phyloP scores from a whole-genome alignment of 1,140 invertebrate genomes.

The Nilaparvata lugens region DNA sequence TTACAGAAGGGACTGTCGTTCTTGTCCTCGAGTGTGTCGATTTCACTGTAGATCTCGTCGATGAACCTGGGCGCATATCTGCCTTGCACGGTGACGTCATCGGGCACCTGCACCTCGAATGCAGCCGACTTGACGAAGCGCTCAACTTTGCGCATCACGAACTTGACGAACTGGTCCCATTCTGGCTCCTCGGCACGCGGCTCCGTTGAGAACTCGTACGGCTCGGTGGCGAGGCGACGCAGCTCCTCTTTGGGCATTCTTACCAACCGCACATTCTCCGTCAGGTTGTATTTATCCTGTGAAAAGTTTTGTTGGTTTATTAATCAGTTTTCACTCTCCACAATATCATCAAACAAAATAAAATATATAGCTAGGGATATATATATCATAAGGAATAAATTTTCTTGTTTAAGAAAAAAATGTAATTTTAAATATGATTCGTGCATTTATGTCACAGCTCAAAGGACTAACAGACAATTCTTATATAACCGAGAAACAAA shows the following conservation, averaged over 20 bases:
- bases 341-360: no score
- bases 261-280: slow-evolving; percentile 56
- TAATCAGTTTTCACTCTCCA: no score
- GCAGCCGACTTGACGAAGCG: slow-evolving; percentile 66
- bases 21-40: slow-evolving; percentile 69
- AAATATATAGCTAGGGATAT: no score
- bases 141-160: slow-evolving; percentile 53
- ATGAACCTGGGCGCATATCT: slow-evolving; percentile 66
- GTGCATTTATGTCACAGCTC: no score
- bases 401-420: no score
- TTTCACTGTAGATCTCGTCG: slow-evolving; percentile 70
- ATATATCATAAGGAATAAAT: no score
- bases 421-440: no score
- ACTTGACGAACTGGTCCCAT: slow-evolving; percentile 69
- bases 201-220: slow-evolving; percentile 55
- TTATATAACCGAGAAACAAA: no score
- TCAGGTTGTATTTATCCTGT: slow-evolving; percentile 45
- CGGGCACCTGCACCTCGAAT: slow-evolving; percentile 57
- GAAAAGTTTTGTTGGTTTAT: no score
- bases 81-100: slow-evolving; percentile 52
- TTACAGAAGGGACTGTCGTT: slow-evolving; percentile 67
- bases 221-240: slow-evolving; percentile 44
- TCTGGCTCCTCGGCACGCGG: slow-evolving; percentile 58
- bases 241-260: slow-evolving; percentile 53
- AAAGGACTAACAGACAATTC: no score